These are phyloP conservation scores for Spicauda simplicius DNA, from an alignment of 2,888 invertebrate species.

Conservation along the genomic window DNA sequence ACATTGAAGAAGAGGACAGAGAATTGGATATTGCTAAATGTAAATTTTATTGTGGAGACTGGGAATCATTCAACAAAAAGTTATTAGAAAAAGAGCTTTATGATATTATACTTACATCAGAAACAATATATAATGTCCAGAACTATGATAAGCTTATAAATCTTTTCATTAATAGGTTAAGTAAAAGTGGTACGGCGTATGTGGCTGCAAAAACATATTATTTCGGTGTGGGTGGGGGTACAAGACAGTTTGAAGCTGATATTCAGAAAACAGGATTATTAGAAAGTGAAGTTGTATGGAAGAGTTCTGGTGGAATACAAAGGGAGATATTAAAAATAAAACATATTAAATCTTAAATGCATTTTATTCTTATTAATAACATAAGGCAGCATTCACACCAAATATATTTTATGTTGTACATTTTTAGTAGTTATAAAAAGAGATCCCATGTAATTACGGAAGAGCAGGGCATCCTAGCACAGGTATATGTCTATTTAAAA, in stretches of 20 bases:
- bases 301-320: conserved; percentile 85
- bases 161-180: conserved; percentile 87
- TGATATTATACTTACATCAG: conserved; percentile 95
- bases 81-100: conserved; percentile 81
- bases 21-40: conserved; percentile 64
- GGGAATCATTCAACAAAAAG: conserved; percentile 85
- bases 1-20: conserved; percentile 78
- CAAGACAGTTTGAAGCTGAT: conserved; percentile 89
- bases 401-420: no score
- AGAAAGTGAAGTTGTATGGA: conserved; percentile 86
- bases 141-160: conserved; percentile 91
- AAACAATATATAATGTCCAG: conserved; percentile 95
- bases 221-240: conserved; percentile 97
- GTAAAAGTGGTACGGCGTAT: conserved; percentile 86
- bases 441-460: no score
- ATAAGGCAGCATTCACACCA: no score
- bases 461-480: no score
- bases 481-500: no score
- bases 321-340: conserved; percentile 86
- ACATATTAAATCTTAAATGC: conserved; percentile 50
- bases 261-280: conserved; percentile 84
- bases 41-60: conserved; percentile 90
- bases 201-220: conserved; percentile 96
- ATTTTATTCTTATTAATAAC: conserved; percentile 34
- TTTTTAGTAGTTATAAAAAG: no score